These are phyloP conservation scores for Tiphia femorata DNA, from an alignment of 2,888 invertebrate species.

Conservation along the genomic window DNA sequence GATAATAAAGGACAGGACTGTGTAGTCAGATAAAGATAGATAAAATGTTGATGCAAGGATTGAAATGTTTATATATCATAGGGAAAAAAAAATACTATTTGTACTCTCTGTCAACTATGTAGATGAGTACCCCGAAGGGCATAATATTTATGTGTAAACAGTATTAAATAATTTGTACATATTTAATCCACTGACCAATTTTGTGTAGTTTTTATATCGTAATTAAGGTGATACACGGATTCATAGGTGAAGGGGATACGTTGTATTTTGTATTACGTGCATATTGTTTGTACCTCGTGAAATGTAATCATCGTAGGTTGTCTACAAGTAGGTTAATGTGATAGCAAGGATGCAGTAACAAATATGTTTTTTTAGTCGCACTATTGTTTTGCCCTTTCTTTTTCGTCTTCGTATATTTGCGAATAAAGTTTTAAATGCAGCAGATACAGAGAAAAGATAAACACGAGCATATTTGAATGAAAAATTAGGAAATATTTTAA, in stretches of 20 bases:
- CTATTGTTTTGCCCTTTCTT: too few relatives aligned
- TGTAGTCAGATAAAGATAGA: constrained; percentile 29
- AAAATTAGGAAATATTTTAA: too few relatives aligned
- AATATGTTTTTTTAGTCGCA: too few relatives aligned
- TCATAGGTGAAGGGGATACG: constrained; percentile 37
- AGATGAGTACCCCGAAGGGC: constrained; percentile 35
- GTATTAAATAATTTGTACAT: constrained; percentile 62
- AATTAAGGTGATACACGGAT: constrained; percentile 25
- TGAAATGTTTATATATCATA: constrained; percentile 25
- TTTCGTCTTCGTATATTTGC: too few relatives aligned
- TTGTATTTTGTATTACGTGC: too few relatives aligned
- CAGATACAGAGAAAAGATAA: too few relatives aligned
- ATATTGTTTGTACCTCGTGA: too few relatives aligned
- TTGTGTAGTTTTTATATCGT: constrained; percentile 42
- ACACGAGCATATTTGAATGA: too few relatives aligned
- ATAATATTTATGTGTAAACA: constrained; percentile 55
- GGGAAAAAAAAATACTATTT: constrained; percentile 33
- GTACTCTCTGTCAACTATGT: constrained; percentile 47
- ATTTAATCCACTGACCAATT: constrained; percentile 42
- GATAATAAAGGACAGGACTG: constrained; percentile 24
- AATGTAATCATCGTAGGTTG: too few relatives aligned
- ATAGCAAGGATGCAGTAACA: too few relatives aligned
- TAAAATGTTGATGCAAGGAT: constrained; percentile 20
- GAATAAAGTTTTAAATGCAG: too few relatives aligned
- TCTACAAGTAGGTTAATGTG: too few relatives aligned